These are phyloP conservation scores for Hemitrygon akajei DNA, from an alignment of 2,797 vertebrate species.

Conservation along the genomic window DNA sequence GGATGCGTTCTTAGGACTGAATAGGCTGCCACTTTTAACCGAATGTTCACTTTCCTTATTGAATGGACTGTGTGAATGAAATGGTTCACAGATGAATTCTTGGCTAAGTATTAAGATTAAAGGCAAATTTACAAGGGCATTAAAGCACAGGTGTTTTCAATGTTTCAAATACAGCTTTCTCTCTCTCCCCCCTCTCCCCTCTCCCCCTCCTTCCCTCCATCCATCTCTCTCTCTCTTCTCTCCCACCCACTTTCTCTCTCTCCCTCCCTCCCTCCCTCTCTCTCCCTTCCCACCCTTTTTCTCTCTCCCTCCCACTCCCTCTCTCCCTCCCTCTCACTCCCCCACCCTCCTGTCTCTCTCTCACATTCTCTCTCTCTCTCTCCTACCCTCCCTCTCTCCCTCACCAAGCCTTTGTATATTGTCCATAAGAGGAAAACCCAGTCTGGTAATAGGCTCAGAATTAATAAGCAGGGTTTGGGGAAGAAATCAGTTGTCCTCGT, in stretches of 20 bases:
- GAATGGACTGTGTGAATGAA: not conserved
- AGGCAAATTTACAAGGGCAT: not conserved
- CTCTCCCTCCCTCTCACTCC: too few relatives aligned
- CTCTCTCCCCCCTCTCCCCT: too few relatives aligned
- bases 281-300: too few relatives aligned
- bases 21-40: not conserved
- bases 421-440: not conserved
- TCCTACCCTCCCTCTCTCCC: too few relatives aligned
- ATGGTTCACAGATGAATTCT: not conserved
- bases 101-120: not conserved
- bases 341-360: too few relatives aligned
- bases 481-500: not conserved
- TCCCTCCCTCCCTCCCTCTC: too few relatives aligned
- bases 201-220: too few relatives aligned
- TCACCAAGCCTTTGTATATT: not conserved
- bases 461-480: not conserved
- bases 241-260: too few relatives aligned
- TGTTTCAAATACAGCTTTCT: not conserved
- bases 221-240: too few relatives aligned
- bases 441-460: not conserved
- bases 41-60: not conserved
- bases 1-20: not conserved
- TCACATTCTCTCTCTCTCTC: too few relatives aligned
- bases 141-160: not conserved
- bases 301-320: too few relatives aligned